Base-by-base conservation (phyloP, 2,113 vertebrate species). In the Poecilia latipinna region DNA sequence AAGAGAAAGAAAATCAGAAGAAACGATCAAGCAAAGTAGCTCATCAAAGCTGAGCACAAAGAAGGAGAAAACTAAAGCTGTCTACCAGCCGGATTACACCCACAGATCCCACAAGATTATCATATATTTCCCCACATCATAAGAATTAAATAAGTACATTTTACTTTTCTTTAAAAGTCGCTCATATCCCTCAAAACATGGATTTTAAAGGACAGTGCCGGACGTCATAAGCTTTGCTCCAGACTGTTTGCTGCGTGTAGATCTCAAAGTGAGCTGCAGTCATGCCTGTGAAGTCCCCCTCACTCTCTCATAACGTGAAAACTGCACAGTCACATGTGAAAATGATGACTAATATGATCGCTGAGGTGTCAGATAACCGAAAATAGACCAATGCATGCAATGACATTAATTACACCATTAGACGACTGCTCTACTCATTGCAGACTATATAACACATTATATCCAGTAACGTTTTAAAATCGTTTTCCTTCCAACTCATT, bases 241-340 rank as follows among this genome's bases (percentile, higher is more conserved):
- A 19, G 51, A 8, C 19, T 54, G 51, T 11, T 48, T 57, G 24
- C 51, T 57, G 51, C 22, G 8, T 57, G 4, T 19, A 2, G 51
- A 57, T 57, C 51, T n/a, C 24, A 57, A 57, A 24, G 7, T 57
- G 51, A 57, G 19, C 62, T 19, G 77, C 24, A 65, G 11, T 33
- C 44, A 33, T 33, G 65, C 77, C 77, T 83, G 24, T 24, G 44
- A 70, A 76, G 54, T 68, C 66, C 42, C 17, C 37, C 19, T 15
- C 39, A 0, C 4, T 15, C 39, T 17, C 32, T 35, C 57, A 61
- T 6, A 54, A 61, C 35, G 77, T 37, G 22, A 24, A 17, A 17
- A 37, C 64, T 19, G 19, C 65, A 63, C 5, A 69, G 51, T 65
- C 68, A 69, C 48, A 39, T 29, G 42, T 26, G 39, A 65, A 57